Evolutionary conservation across 2,113 vertebrate species (phyloP).

Genomic region (Miniopterus natalensis): DNA sequence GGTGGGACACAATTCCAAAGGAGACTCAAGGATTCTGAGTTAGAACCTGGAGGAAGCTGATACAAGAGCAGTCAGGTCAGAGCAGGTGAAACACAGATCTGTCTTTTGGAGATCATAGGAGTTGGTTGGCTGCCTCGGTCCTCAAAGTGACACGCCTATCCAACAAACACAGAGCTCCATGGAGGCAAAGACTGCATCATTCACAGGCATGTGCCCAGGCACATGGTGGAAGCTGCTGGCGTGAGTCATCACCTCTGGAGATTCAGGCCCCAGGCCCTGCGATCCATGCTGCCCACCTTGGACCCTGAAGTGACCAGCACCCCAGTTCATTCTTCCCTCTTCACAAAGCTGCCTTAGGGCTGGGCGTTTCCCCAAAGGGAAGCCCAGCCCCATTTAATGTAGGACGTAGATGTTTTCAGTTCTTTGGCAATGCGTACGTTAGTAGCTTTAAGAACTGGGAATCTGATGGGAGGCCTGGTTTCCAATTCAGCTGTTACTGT

Average conservation of each 20-base stretch:
- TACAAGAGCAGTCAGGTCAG: not conserved
- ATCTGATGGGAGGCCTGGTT: not conserved
- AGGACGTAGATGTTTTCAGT: not conserved
- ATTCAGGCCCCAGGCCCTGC: not conserved
- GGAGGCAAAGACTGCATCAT: not conserved
- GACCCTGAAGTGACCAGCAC: not conserved
- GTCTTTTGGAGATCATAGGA: not conserved
- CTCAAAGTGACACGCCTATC: not conserved
- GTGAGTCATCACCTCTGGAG: not conserved
- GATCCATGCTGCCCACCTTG: not conserved
- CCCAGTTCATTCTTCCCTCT: not conserved
- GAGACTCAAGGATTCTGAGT: not conserved
- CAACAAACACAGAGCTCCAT: not conserved
- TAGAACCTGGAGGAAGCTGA: not conserved
- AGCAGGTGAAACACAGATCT: not conserved
- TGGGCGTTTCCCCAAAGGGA: not conserved
- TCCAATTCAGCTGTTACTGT: not conserved
- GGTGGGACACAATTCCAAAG: not conserved
- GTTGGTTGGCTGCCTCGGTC: not conserved
- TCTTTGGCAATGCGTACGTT: not conserved
- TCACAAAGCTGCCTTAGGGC: not conserved
- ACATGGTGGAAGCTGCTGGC: not conserved
- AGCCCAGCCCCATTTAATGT: not conserved
- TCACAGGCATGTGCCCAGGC: not conserved
- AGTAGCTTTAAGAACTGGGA: slow-evolving; percentile 25